Base-by-base conservation (phyloP, 2,888 invertebrate genomes). In the Griposia aprilina region DNA sequence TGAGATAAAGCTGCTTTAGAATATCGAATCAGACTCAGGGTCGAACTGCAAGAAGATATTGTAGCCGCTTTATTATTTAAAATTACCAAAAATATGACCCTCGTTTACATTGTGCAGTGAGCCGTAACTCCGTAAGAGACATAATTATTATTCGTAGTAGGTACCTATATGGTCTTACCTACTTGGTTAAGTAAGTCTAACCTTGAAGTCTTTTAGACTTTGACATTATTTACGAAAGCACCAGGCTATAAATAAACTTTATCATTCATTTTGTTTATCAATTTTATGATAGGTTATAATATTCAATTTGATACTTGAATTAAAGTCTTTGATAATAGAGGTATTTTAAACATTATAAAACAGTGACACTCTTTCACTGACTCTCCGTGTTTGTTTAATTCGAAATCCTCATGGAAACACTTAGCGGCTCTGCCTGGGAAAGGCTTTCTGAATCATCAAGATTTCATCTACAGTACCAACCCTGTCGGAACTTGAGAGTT, bases 151-250 rank as follows among this genome's bases (percentile, higher is more conserved):
- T 45, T 66, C 2, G 26, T 20, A 20, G 26, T 30, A 0, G n/a
- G n/a, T n/a, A n/a, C n/a, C n/a, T n/a, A n/a, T 68, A 15, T 23
- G n/a, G 20, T 23, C 50, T 26, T 15, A 23, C 72, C 5, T 26
- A 26, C 4, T 76, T 52, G 23, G 8, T 45, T 45, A 45, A 26
- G 6, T n/a, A n/a, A 15, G n/a, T 6, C 13, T 30, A 78, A 48
- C 76, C 76, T 80, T 80, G 76, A 77, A 57, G 4, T 48, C 23
- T 79, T n/a, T 36, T 26, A 79, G 57, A 59, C 71, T 77, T 77
- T 80, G 71, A 59, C 50, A 50, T 80, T 48, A 30, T 77, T 71
- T 41, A 30, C 41, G 41, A 80, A 80, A 80, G 48, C 41, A 50
- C 17, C 3, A 36, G 5, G 17, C 50, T 70, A 70, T 59, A 41